phyloP scores from a whole-genome alignment of 2,113 vertebrate species.

The Lepidothrix coronata region DNA sequence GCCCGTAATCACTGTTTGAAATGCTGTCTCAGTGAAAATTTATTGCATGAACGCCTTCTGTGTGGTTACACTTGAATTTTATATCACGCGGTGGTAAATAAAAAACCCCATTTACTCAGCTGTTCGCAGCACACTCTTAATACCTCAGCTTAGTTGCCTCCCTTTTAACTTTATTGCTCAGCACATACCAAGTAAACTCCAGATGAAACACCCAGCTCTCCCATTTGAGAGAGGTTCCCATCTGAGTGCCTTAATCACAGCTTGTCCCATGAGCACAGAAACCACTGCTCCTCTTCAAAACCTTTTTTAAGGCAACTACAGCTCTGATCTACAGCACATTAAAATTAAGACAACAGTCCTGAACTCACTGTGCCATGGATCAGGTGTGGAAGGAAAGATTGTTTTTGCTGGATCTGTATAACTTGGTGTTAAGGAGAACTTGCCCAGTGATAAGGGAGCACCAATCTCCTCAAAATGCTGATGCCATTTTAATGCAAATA shows the following conservation, averaged over 20 bases:
- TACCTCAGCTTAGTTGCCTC: conserved; percentile 36
- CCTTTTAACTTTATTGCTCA: conserved; percentile 45
- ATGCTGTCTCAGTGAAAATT: conserved; percentile 36
- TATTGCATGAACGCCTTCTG: conserved; percentile 25
- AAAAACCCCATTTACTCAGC: conserved; percentile 32
- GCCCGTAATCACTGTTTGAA: conserved; percentile 33
- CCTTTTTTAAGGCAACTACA: not conserved
- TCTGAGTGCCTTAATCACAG: not conserved
- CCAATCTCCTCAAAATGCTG: not conserved
- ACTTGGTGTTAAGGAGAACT: not conserved
- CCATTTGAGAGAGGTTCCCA: not conserved
- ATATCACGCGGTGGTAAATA: conserved; percentile 3
- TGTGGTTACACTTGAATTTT: conserved; percentile 27
- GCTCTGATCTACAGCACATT: not conserved
- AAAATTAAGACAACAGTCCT: not conserved
- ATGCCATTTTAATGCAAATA: not conserved
- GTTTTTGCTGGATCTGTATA: not conserved
- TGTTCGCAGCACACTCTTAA: conserved; percentile 18
- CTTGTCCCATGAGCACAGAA: not conserved
- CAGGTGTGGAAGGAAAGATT: not conserved
- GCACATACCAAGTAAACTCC: conserved; percentile 1
- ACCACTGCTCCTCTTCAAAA: not conserved
- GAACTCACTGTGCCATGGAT: not conserved
- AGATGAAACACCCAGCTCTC: conserved; percentile 9
- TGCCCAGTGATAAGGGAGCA: not conserved